Evolutionary conservation across 1,140 invertebrate species (phyloP).

Genomic region (Caenorhabditis inopinata): DNA sequence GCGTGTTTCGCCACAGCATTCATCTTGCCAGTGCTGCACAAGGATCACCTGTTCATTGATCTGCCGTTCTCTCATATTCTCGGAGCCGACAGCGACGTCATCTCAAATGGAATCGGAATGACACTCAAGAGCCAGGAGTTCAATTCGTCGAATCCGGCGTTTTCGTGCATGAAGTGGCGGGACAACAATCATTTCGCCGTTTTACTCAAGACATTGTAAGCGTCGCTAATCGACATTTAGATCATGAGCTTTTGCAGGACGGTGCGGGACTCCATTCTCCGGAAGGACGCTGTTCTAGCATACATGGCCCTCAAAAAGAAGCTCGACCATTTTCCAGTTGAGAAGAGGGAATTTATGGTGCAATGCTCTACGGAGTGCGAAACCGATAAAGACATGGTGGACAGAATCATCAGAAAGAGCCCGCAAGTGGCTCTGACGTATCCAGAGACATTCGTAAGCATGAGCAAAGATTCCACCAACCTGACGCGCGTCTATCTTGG

Average conservation of each 20-base stretch:
- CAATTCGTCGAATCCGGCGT: slow-evolving; percentile 40
- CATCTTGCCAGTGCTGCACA: background rate
- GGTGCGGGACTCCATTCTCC: slow-evolving; percentile 32
- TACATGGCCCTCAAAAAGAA: slow-evolving; percentile 45
- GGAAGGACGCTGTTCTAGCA: slow-evolving; percentile 37
- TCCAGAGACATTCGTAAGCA: slow-evolving; percentile 43
- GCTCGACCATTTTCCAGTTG: slow-evolving; percentile 34
- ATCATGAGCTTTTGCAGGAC: background rate
- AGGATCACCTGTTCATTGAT: background rate
- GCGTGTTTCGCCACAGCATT: background rate
- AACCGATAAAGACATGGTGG: slow-evolving; percentile 41
- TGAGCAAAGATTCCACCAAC: slow-evolving; percentile 41
- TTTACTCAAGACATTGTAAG: slow-evolving; percentile 34
- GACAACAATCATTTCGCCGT: slow-evolving; percentile 38
- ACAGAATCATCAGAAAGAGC: slow-evolving; percentile 41
- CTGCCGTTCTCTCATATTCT: slow-evolving; percentile 27
- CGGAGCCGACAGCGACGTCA: background rate
- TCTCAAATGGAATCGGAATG: slow-evolving; percentile 25
- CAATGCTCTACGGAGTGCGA: slow-evolving; percentile 36
- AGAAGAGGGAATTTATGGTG: slow-evolving; percentile 1
- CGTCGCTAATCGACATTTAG: background rate
- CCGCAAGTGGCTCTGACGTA: slow-evolving; percentile 39
- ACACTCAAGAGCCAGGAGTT: slow-evolving; percentile 5
- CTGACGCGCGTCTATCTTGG: slow-evolving; percentile 39
- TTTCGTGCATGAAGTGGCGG: background rate